Evolutionary conservation across 2,113 vertebrate species (phyloP).

Genomic region (Corythaeola cristata): DNA sequence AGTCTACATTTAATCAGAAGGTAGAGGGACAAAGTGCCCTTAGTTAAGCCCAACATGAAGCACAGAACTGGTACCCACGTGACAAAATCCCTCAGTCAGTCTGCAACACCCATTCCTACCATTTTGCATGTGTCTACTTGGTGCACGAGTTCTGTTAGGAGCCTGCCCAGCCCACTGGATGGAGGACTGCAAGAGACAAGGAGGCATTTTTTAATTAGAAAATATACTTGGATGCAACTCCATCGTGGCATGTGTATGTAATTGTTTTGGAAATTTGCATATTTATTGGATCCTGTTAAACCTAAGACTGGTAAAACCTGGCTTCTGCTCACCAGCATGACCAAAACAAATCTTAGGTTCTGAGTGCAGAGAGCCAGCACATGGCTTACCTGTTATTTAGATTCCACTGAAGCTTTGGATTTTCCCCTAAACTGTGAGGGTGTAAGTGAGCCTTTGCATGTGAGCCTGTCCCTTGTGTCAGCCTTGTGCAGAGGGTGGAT

Average conservation of each 20-base stretch:
- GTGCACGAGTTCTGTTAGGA: not conserved
- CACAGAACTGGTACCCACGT: not conserved
- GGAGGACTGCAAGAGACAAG: not conserved
- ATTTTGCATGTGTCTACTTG: not conserved
- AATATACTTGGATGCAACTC: not conserved
- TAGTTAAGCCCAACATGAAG: not conserved
- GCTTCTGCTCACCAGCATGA: not conserved
- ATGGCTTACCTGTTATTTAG: not conserved
- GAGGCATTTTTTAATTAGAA: not conserved
- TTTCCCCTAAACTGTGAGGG: not conserved
- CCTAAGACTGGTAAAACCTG: not conserved
- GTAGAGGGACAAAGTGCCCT: not conserved
- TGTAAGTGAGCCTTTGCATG: not conserved
- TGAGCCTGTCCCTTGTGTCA: not conserved
- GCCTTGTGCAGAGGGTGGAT: not conserved
- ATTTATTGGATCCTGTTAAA: slow-evolving; percentile 1
- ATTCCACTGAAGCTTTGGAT: not conserved
- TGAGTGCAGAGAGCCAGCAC: not conserved
- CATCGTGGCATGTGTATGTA: not conserved
- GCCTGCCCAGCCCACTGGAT: not conserved
- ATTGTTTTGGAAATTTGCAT: not conserved
- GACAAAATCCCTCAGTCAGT: not conserved
- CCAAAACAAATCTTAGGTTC: not conserved
- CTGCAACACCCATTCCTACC: not conserved
- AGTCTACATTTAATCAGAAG: not conserved